These are phyloP conservation scores for Drosophila albomicans DNA, from an alignment of 1,140 invertebrate genomes.

Conservation along the genomic window DNA sequence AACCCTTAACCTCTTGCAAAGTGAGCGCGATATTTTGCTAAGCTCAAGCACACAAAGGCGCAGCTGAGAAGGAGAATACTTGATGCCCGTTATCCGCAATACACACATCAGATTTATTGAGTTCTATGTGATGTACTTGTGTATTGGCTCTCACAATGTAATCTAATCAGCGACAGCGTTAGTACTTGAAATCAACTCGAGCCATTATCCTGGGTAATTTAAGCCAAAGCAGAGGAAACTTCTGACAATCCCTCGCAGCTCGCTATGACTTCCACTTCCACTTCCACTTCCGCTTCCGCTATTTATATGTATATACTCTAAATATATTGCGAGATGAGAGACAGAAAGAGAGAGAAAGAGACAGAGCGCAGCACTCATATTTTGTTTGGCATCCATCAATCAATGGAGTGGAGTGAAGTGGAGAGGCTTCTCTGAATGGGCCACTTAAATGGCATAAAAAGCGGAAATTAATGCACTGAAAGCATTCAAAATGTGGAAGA, in stretches of 20 bases:
- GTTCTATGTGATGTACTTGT: not conserved
- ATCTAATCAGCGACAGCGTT: constrained; percentile 18
- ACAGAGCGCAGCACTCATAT: constrained; percentile 46
- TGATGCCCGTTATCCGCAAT: not conserved
- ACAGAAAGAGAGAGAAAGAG: not conserved
- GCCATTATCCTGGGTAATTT: constrained; percentile 7
- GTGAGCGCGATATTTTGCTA: too few species aligned
- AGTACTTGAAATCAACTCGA: constrained; percentile 22
- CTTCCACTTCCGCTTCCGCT: constrained; percentile 24
- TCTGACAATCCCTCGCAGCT: too few species aligned
- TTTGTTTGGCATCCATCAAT: constrained; percentile 67
- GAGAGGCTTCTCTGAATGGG: constrained; percentile 45
- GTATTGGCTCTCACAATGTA: constrained; percentile 4
- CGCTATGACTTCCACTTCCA: constrained; percentile 36
- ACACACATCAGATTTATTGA: constrained; percentile 2
- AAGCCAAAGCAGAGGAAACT: constrained; percentile 2
- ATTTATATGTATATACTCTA: constrained; percentile 9
- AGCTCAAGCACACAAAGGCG: too few species aligned
- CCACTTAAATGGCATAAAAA: constrained; percentile 73
- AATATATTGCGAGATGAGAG: not conserved
- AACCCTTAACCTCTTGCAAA: too few species aligned
- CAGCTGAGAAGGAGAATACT: too few species aligned
- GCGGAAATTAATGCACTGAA: constrained; percentile 81
- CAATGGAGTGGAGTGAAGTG: constrained; percentile 21
- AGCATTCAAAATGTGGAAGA: constrained; percentile 55